Conservation (phyloP, 2,797 vertebrate species). For the Phrynocephalus vlangalii region DNA sequence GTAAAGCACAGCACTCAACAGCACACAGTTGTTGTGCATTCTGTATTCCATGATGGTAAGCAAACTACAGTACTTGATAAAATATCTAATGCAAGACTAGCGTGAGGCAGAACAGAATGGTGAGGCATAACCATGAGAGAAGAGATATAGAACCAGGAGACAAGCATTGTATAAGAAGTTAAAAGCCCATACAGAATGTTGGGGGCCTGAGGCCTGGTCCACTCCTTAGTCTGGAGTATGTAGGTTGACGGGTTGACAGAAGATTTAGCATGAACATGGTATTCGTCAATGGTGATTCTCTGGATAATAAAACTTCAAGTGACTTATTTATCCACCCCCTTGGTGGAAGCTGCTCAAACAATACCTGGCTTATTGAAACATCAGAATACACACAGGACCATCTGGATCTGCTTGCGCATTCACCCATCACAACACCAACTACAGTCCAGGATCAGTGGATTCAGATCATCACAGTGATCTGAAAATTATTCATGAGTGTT, state of each 20-base stretch:
- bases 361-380: neutral
- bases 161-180: neutral
- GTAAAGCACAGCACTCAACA: neutral
- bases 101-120: neutral
- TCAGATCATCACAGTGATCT: too few species aligned
- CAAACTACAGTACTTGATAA: neutral
- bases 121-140: neutral
- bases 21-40: neutral
- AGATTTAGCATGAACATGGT: neutral
- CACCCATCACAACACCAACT: too few species aligned
- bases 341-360: neutral
- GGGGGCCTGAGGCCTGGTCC: neutral
- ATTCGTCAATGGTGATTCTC: neutral
- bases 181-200: neutral
- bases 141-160: too few species aligned
- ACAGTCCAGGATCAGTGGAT: too few species aligned
- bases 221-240: neutral
- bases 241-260: too few species aligned
- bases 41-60: neutral
- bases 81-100: neutral
- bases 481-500: too few species aligned
- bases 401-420: neutral
- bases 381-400: slow-evolving; percentile 5
- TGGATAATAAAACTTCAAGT: neutral
- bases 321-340: neutral